These are phyloP conservation scores for Thumatha senex DNA, from an alignment of 2,888 invertebrate species.

Conservation along the genomic window DNA sequence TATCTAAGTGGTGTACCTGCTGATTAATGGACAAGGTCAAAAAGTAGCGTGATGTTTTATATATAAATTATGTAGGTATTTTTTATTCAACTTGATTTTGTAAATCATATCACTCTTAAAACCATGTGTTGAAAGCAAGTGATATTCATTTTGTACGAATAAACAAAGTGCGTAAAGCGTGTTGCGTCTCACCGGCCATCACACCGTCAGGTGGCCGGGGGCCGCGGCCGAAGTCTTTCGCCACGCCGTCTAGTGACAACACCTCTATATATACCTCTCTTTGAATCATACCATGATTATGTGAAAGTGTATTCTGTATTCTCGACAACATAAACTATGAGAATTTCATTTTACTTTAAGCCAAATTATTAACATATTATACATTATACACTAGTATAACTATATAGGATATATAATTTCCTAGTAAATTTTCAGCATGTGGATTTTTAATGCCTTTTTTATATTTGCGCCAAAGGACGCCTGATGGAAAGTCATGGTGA, in stretches of 20 bases:
- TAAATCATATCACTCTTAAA: slow-evolving; percentile 32
- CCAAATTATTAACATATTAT: neutral
- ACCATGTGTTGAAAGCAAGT: slow-evolving; percentile 7
- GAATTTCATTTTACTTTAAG: neutral
- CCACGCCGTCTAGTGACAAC: slow-evolving; percentile 75
- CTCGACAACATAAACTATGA: slow-evolving; percentile 24
- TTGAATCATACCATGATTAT: slow-evolving; percentile 24
- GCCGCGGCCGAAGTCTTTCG: slow-evolving; percentile 58
- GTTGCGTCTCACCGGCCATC: slow-evolving; percentile 77
- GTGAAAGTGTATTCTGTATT: slow-evolving; percentile 41
- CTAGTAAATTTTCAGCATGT: no score
- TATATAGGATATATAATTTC: no score
- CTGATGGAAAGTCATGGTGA: no score
- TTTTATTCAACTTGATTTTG: no score
- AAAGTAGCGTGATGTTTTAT: no score
- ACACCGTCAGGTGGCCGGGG: slow-evolving; percentile 81
- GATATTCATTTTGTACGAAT: slow-evolving; percentile 13
- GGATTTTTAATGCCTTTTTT: no score
- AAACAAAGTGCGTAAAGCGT: slow-evolving; percentile 36
- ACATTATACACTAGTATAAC: no score
- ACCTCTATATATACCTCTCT: slow-evolving; percentile 45
- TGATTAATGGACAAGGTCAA: no score
- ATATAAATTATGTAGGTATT: no score
- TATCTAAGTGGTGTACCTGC: no score
- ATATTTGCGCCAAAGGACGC: no score